Percentiles rank a stretch among this genome's conserved stretches.
Conservation (phyloP, 2,797 vertebrate species). For the Protonibea diacanthus region DNA sequence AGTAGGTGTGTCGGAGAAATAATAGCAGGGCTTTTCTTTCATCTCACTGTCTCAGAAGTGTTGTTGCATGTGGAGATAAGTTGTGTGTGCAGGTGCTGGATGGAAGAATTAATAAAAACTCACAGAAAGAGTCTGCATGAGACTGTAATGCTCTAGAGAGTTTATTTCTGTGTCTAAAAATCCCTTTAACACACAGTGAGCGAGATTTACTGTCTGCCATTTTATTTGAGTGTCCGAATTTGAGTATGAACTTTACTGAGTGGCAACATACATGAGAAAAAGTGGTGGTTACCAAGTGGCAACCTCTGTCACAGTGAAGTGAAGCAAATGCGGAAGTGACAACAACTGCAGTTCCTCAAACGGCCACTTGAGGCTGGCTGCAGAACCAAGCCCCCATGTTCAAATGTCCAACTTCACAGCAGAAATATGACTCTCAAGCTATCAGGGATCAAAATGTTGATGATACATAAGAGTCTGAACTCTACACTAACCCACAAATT, state of each 20-base stretch:
- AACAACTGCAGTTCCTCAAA: too few relatives aligned
- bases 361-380: too few relatives aligned
- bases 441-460: too few relatives aligned
- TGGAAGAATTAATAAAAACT: constrained; percentile 22
- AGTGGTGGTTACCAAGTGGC: too few relatives aligned
- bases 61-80: constrained; percentile 39
- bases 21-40: constrained; percentile 47
- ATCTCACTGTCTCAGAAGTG: constrained; percentile 38
- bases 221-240: neutral
- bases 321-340: too few relatives aligned
- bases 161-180: neutral
- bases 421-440: too few relatives aligned
- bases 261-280: too few relatives aligned
- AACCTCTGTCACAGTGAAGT: too few relatives aligned
- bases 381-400: too few relatives aligned
- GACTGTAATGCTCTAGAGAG: constrained; percentile 3
- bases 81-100: constrained; percentile 34
- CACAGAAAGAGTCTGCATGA: neutral
- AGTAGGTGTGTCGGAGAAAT: constrained; percentile 56
- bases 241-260: neutral
- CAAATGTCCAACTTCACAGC: too few relatives aligned
- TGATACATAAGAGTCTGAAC: too few relatives aligned
- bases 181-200: neutral
- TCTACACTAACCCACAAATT: too few relatives aligned
- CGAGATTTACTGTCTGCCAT: neutral